Evolutionary conservation across 2,797 vertebrate species (phyloP), one percentile per base, ranked within the genome.

Genomic region (Scyliorhinus canicula): DNA sequence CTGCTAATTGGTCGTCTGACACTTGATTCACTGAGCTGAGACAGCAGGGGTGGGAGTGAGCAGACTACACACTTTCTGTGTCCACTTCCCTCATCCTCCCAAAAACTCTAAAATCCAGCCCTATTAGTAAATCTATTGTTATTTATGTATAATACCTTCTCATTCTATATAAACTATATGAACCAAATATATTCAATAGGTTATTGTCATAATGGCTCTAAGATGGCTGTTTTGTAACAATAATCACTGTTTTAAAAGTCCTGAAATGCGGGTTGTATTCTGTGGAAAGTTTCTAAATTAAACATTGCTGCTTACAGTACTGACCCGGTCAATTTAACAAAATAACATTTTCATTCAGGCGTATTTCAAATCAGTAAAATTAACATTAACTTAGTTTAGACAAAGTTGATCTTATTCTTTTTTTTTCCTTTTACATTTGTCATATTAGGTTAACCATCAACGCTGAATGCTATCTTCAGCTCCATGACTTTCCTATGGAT

Each of bases 401-500:
- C 21, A 77, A 79, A n/a, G 19, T 47, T 55, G 44, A 63, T 50
- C n/a, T 12, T 55, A 50, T n/a, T n/a, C n/a, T 95, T 93, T 26
- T 40, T 95, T 74, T 4, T 47, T 79, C 40, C 28, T 26, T 95
- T 63, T 55, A 44, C 28, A 52, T 86, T 65, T 84, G 57, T 65
- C n/a, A 65, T 52, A 97, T 98, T 96, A 99, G 99, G 97, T 98
- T 99, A 97, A 99, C 99, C 97, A 99, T 99, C 97, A 99, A 99
- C 97, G 99, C 99, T 97, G 99, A 99, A 98, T 99, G 99, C 97
- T 99, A 99, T 96, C 98, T 99, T 97, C 99, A 99, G 97, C 99
- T 99, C 97, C 99, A 99, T 98, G 99, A 99, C 97, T 99, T 99
- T 98, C 99, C 99, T 95, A 99, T 99, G 99, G 99, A 99, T 97